A percentile compares a stretch with the other conserved stretches of the same genome.
Evolutionary conservation across 2,113 vertebrate species (phyloP).

Genomic region (Phycodurus eques): DNA sequence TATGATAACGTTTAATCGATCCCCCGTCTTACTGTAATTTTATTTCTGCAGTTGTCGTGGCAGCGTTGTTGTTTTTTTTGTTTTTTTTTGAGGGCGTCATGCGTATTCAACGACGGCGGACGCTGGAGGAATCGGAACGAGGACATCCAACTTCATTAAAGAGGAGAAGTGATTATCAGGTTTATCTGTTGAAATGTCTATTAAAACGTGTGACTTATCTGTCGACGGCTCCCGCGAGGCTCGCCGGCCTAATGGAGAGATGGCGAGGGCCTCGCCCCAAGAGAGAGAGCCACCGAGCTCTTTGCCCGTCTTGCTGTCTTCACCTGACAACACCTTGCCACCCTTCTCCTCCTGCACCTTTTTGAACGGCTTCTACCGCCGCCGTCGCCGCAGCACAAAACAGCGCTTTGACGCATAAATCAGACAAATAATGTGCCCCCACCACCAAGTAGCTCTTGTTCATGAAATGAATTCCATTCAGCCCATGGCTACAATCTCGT

Average conservation of each 20-base stretch:
- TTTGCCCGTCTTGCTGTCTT: conserved; percentile 55
- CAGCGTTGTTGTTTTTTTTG: conserved; percentile 32
- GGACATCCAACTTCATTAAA: conserved; percentile 80
- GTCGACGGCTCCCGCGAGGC: conserved; percentile 76
- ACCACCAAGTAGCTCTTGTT: conserved; percentile 37
- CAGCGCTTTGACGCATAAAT: conserved; percentile 39
- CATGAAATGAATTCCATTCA: conserved; percentile 55
- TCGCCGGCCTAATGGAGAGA: conserved; percentile 75
- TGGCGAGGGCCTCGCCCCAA: conserved; percentile 66
- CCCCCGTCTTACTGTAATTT: conserved; percentile 65
- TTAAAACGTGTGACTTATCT: conserved; percentile 81
- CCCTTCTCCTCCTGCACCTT: conserved; percentile 10
- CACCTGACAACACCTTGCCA: conserved; percentile 26
- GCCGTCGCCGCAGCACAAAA: conserved; percentile 17
- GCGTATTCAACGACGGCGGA: conserved; percentile 74
- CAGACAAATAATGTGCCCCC: conserved; percentile 29
- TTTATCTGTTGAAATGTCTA: conserved; percentile 81
- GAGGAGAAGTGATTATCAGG: conserved; percentile 77
- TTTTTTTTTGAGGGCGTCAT: conserved; percentile 36
- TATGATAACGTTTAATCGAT: conserved; percentile 77
- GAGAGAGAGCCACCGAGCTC: conserved; percentile 63
- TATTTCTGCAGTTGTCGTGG: conserved; percentile 67
- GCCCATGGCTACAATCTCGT: conserved; percentile 68
- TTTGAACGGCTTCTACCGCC: conserved; percentile 9
- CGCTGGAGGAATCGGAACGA: conserved; percentile 74